These are phyloP conservation scores for Caenorhabditis angaria DNA, from an alignment of 2,888 invertebrate species.

Conservation along the genomic window DNA sequence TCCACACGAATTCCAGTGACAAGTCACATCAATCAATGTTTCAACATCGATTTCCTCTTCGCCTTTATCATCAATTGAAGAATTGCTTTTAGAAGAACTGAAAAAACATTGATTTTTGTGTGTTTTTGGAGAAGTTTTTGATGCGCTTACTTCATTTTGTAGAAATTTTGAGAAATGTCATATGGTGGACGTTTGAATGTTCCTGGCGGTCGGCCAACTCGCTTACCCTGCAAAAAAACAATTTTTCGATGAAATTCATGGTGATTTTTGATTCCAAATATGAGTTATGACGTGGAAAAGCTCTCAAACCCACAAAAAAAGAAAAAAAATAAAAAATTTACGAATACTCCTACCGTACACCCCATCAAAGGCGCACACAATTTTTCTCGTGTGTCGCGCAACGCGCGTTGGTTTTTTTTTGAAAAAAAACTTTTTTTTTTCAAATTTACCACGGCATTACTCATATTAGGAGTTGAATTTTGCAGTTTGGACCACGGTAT, in stretches of 20 bases:
- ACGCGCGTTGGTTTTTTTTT: too few relatives aligned
- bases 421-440: too few relatives aligned
- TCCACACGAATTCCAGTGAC: conserved; percentile 50
- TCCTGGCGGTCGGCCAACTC: conserved; percentile 52
- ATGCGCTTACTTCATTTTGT: not conserved
- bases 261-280: not conserved
- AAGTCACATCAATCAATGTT: conserved; percentile 43
- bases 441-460: too few relatives aligned
- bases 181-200: conserved; percentile 49
- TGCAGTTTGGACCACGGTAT: too few relatives aligned
- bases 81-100: conserved; percentile 3
- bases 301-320: not conserved
- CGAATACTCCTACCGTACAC: too few relatives aligned
- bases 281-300: not conserved
- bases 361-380: too few relatives aligned
- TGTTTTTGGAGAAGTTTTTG: not conserved
- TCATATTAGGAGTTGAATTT: too few relatives aligned
- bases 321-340: too few relatives aligned
- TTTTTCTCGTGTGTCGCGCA: too few relatives aligned
- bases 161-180: conserved; percentile 17
- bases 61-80: not conserved
- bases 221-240: conserved; percentile 41
- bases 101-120: conserved; percentile 5
- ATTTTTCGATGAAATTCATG: not conserved
- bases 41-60: conserved; percentile 46